These are phyloP conservation scores for Psilanteris sp. DNA, from an alignment of 1,140 invertebrate species.

Conservation along the genomic window DNA sequence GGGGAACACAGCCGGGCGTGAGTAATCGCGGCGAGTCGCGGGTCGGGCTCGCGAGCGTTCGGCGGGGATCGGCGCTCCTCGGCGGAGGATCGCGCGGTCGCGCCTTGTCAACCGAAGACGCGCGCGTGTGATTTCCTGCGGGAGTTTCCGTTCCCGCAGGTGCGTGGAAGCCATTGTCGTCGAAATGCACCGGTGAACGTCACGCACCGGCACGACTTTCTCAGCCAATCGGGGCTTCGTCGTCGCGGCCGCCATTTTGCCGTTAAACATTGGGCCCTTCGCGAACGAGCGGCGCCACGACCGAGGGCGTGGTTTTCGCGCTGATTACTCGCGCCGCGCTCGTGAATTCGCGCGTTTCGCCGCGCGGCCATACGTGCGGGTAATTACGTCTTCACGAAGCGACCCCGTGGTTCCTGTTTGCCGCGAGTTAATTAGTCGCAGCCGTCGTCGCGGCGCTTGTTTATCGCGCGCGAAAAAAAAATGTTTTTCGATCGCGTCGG, in stretches of 20 bases:
- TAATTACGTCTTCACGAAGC: too few species aligned
- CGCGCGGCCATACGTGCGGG: constrained; percentile 11
- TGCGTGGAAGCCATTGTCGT: constrained; percentile 63
- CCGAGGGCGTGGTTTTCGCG: constrained; percentile 64
- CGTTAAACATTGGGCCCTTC: constrained; percentile 22
- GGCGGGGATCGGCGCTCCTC: background rate
- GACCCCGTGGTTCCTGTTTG: constrained; percentile 21
- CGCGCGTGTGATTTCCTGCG: constrained; percentile 51
- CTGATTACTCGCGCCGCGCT: constrained; percentile 56
- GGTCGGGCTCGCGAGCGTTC: background rate
- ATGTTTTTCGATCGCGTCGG: background rate
- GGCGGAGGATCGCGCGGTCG: background rate
- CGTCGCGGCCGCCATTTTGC: constrained; percentile 59
- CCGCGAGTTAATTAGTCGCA: constrained; percentile 43
- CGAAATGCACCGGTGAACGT: constrained; percentile 45
- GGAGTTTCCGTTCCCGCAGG: constrained; percentile 61
- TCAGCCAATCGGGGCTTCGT: constrained; percentile 62
- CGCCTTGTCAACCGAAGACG: constrained; percentile 19
- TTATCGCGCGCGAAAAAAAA: background rate
- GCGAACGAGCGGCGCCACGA: constrained; percentile 19
- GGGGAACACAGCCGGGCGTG: background rate
- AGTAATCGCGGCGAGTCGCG: constrained; percentile 1
- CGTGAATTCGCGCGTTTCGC: too few species aligned
- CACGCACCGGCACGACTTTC: constrained; percentile 53
- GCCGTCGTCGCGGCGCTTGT: constrained; percentile 4